Evolutionary conservation across 2,888 invertebrate genomes (phyloP).

Genomic region (Erebia ligea): DNA sequence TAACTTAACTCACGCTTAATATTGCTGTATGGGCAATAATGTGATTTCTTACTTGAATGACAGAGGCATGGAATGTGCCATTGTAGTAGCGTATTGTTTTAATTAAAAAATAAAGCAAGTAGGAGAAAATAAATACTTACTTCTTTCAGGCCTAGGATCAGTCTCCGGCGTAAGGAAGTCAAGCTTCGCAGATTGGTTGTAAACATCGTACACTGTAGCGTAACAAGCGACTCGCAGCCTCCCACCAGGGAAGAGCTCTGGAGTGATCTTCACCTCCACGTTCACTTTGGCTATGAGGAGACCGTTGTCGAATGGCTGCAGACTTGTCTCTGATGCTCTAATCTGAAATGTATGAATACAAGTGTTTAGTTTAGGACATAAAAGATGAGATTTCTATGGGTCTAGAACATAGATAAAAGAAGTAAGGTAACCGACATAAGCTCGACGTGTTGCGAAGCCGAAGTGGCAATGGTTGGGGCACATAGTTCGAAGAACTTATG

Average conservation of each 20-base stretch:
- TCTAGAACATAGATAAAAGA: too few species aligned
- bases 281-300: constrained; percentile 83
- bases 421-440: too few species aligned
- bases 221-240: constrained; percentile 88
- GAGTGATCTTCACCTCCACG: constrained; percentile 82
- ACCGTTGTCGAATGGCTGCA: constrained; percentile 74
- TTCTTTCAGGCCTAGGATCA: constrained; percentile 91
- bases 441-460: too few species aligned
- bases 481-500: too few species aligned
- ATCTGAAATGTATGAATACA: constrained; percentile 57
- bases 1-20: too few species aligned
- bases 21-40: too few species aligned
- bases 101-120: too few species aligned
- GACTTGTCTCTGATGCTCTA: constrained; percentile 66
- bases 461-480: too few species aligned
- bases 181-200: constrained; percentile 86
- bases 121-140: constrained; percentile 68
- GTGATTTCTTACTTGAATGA: too few species aligned
- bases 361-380: neutral
- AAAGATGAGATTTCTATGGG: too few species aligned
- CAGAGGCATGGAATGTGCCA: too few species aligned
- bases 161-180: constrained; percentile 88
- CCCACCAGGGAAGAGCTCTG: constrained; percentile 84
- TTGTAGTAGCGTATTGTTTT: too few species aligned
- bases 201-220: constrained; percentile 87